Base-by-base conservation (phyloP, 1,140 invertebrate genomes). In the Stegodyphus mimosarum region DNA sequence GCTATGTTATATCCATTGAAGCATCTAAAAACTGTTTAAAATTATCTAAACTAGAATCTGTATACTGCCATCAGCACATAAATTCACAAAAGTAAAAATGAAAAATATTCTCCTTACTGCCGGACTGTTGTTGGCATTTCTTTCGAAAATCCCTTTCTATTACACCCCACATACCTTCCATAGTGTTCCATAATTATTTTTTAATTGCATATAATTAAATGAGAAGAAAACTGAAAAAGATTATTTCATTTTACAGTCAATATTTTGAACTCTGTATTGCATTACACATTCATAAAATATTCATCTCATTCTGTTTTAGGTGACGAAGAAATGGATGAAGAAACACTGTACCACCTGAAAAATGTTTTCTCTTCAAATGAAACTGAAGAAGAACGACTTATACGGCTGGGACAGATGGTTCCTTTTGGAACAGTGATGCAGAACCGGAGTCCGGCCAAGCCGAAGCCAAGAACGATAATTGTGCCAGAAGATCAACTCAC, bases 361-460 rank as follows among this genome's bases (percentile, higher is more conserved):
- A 80, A 88, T 69, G 85, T 88, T 15, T 87, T 90, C 60, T 72
- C 83, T 15, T 33, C 85, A 33, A 75, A 70, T 11, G 92, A 92
- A 89, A 90, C 90, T 49, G 90, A 91, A 83, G 89, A 90, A 69
- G 91, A 94, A 87, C 90, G 91, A 77, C 90, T 92, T 87, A 92
- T 94, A 53, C 90, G 92, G 78, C 89, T 90, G 50, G 94, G 93
- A 73, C 92, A 94, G 88, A 94, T 94, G 91, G 94, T 93, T 66
- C 93, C 94, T 6, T 94, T 94, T 91, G 93, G 92, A 50, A 92
- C 92, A 83, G 90, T 90, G 49, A 48, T 73, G 17, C 33, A 33
- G 33, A 33, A 33, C 33, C 33, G 33, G 33, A 33, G 3, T 33
- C 33, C 33, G 3, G 7, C 52, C 66, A 88, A 90, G 64, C 80